Base-by-base conservation (phyloP, 2,797 vertebrate genomes). In the Catamblyrhynchus diadema region DNA sequence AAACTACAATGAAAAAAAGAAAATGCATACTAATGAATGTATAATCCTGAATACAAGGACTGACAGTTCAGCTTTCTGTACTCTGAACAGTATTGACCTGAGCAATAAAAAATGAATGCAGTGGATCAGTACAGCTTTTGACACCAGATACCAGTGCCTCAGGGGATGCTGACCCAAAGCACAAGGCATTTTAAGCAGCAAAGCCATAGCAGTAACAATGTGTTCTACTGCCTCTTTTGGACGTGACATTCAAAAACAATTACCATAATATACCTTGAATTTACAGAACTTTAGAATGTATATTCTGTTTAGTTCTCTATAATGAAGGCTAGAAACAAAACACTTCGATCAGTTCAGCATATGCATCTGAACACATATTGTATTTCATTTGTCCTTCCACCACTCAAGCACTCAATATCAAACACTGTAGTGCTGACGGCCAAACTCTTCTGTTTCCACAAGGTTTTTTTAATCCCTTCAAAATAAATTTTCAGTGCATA, bases 41-140 rank as follows among this genome's bases (percentile, higher is more conserved):
- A 57, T 71, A 86, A 93, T 18, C 10, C 33, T 19, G 33, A 64
- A 60, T 24, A 71, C 2, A 3, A 74, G 33, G 33, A 74, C 47
- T 67, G 35, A 64, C 56, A 71, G n/a, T 80, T 82, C 74, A 88
- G 20, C 71, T 83, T 93, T 84, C 80, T 91, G 73, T 72, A 33
- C 32, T 45, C 83, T 90, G 51, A 60, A 27, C 47, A 75, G 39
- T 86, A 93, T 79, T 5, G 93, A 94, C 82, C 64, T 30, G 60
- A 81, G 88, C 69, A 71, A 90, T 83, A 81, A 89, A 84, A 94
- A 97, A 80, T 89, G 47, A 94, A 92, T 67, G 90, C 71, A 92
- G 42, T 73, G 15, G 13, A 90, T 92, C 73, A 60, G 70, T n/a
- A 79, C 10, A 80, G 60, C 56, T 85, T 60, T 80, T 91, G 82